These are phyloP conservation scores for Nomada fabriciana DNA, from an alignment of 2,888 invertebrate species.

Conservation along the genomic window DNA sequence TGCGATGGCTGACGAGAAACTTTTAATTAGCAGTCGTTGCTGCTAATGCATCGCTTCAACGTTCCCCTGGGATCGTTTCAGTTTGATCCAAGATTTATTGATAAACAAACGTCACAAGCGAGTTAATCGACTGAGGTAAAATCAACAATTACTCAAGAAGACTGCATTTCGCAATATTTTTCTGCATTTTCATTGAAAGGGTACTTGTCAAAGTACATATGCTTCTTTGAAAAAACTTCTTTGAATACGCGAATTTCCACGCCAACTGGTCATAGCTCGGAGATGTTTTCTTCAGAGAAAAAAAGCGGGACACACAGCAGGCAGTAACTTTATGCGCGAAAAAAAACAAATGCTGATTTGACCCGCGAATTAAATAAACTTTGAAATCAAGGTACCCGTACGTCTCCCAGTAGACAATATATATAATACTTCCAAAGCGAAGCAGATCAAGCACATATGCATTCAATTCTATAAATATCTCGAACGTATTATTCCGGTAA, in stretches of 20 bases:
- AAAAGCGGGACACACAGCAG: not conserved
- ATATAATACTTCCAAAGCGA: no score
- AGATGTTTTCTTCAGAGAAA: not conserved
- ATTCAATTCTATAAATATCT: not conserved
- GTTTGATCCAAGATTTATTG: conserved; percentile 6
- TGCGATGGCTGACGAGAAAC: conserved; percentile 11
- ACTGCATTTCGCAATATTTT: conserved; percentile 16
- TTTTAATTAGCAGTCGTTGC: conserved; percentile 58
- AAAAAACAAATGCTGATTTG: not conserved
- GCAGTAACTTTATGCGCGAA: not conserved
- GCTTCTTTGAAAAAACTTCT: not conserved
- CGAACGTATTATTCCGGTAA: not conserved
- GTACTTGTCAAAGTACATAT: not conserved
- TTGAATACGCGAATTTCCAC: not conserved
- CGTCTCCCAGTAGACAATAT: no score
- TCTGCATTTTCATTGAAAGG: not conserved
- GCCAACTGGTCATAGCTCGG: not conserved
- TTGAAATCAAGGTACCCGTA: not conserved
- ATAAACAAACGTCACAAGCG: not conserved
- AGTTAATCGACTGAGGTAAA: not conserved
- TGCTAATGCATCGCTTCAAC: conserved; percentile 17
- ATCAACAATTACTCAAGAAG: not conserved
- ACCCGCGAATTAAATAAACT: not conserved
- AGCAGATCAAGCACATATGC: not conserved
- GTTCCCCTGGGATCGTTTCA: conserved; percentile 22